Base-by-base conservation (phyloP, 2,797 vertebrate genomes). In the Notolabrus celidotus region DNA sequence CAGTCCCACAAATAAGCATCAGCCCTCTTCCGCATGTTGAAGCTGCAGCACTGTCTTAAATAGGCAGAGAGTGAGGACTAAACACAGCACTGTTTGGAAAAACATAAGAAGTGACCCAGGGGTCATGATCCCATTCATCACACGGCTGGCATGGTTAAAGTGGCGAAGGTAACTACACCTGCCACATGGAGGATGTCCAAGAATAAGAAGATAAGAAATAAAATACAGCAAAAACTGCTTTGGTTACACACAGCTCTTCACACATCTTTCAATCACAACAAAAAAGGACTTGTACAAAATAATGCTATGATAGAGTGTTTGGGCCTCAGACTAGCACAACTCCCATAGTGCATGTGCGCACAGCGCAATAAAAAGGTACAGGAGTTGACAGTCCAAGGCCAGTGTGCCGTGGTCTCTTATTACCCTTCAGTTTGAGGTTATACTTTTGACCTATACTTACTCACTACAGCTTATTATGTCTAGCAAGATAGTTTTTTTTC, bases 281-380 rank as follows among this genome's bases (percentile, higher is more conserved):
- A 84, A 86, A 86, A 86, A 75, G 69, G 82, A 89, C 79, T 67
- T 74, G 51, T 87, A 90, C 78, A 91, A 92, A 87, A 88, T 86
- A 90, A 89, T 82, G 88, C 90, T 91, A 90, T 88, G 86, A 89
- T 83, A 87, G 86, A 90, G 86, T 82, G 89, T 85, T 85, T 57
- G 66, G n/a, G 82, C 91, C 88, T 85, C 68, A 47, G 82, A 60
- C 74, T 56, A 49, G 63, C 46, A 67, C 84, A 90, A 86, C 92
- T 91, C 92, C 93, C 80, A 93, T 92, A 95, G 93, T 95, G 94
- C 94, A 94, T 90, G 76, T 93, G 93, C 94, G 94, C 94, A 92
- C 94, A 95, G 94, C 94, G 94, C 94, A 83, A 79, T 92, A 88
- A 89, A 91, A 85, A 80, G 42, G 41, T 92, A 94, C 88, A 90